Base-by-base conservation (phyloP, 2,888 invertebrate genomes). In the Enchytraeus crypticus region DNA sequence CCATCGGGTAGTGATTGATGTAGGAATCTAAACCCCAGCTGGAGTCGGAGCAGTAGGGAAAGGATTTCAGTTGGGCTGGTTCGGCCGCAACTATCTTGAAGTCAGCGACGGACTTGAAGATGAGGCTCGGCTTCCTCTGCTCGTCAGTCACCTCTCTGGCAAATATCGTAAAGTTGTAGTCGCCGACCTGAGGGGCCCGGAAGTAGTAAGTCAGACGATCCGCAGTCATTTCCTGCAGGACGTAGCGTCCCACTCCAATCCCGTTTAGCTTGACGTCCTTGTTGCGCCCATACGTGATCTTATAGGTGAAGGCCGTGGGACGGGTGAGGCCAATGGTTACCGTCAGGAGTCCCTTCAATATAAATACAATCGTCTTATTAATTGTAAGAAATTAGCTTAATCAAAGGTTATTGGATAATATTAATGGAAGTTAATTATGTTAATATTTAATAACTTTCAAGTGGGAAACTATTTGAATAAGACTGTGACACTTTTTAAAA, bases 271-370 rank as follows among this genome's bases (percentile, higher is more conserved):
- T 54, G 29, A 64, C 59, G 2, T 75, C 71, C 32, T 71, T 72
- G 55, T 70, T 70, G 51, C 75, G 74, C 27, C 73, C 71, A 60
- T 72, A 72, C 30, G 71, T 71, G 38, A 79, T 70, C 67, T 77
- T 78, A 70, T 76, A 79, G 23, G 78, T 79, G 69, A 79, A 79
- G 61, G 76, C 73, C n/a, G 77, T 73, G 1, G 77, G 77, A 33
- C 73, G 72, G 26, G 72, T 72, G 71, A 72, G 77, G 18, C 77
- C 77, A n/a, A 78, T 71, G 2, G 74, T 74, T 51, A 78, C 65
- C 26, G 74, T 74, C 18, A 47, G 21, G 8, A 47, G 18, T 8
- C 49, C 49, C 49, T 47, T n/a, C n/a, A n/a, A n/a, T n/a, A n/a
- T n/a, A n/a, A n/a, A n/a, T n/a, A n/a, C n/a, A n/a, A n/a, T n/a